These are phyloP conservation scores for Pagetopsis macropterus DNA, from an alignment of 2,797 vertebrate species.

Conservation along the genomic window DNA sequence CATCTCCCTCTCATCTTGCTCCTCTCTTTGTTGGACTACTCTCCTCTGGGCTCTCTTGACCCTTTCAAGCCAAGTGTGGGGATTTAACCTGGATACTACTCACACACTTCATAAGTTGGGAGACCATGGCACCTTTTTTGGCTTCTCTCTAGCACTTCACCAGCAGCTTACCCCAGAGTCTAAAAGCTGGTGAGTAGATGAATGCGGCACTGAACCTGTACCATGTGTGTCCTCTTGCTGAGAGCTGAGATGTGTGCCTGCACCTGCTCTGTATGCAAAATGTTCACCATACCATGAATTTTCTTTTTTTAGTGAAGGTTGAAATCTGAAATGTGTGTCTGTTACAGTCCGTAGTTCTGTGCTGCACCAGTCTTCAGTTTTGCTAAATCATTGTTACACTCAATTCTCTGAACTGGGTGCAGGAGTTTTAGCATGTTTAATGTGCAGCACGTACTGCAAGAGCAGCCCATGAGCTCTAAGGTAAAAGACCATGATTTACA, in stretches of 20 bases:
- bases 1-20: constrained; percentile 44
- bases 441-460: constrained; percentile 25
- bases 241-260: not conserved
- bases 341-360: constrained; percentile 33
- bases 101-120: constrained; percentile 89
- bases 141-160: constrained; percentile 93
- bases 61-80: constrained; percentile 48
- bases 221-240: constrained; percentile 35
- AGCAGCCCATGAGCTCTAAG: constrained; percentile 24
- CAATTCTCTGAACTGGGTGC: constrained; percentile 28
- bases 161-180: constrained; percentile 88
- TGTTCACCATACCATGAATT: not conserved
- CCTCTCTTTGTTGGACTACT: constrained; percentile 54
- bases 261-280: constrained; percentile 21
- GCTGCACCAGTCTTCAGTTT: constrained; percentile 28
- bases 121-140: constrained; percentile 89
- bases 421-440: constrained; percentile 46
- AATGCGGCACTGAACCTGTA: constrained; percentile 37
- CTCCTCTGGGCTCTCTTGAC: constrained; percentile 72
- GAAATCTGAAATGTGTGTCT: not conserved
- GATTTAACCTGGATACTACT: constrained; percentile 92
- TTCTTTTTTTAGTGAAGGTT: not conserved
- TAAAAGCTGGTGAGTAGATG: constrained; percentile 90
- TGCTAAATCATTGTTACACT: constrained; percentile 55
- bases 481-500: constrained; percentile 44